phyloP scores from a whole-genome alignment of 2,888 invertebrate species.

The Drosophila gaucha region DNA sequence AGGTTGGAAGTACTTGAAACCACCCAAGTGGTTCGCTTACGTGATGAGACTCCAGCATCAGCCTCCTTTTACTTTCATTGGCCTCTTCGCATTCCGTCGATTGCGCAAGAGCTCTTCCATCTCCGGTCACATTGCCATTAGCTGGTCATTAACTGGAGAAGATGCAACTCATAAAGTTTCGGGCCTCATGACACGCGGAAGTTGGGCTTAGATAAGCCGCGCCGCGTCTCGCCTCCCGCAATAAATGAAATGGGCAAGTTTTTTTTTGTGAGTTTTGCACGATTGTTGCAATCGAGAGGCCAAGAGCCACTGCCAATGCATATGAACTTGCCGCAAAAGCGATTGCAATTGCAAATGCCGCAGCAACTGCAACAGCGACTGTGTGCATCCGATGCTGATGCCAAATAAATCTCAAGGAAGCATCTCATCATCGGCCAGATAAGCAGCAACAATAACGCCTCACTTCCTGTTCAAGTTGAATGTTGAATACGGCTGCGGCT shows the following conservation, averaged over 20 bases:
- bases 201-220: constrained; percentile 78
- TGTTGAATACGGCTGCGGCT: constrained; percentile 29
- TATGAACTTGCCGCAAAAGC: constrained; percentile 54
- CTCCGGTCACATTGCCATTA: constrained; percentile 37
- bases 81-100: constrained; percentile 24
- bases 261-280: constrained; percentile 31
- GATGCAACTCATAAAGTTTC: constrained; percentile 75
- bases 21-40: constrained; percentile 17
- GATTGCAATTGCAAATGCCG: constrained; percentile 8
- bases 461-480: constrained; percentile 76
- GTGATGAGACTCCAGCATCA: background rate
- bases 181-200: constrained; percentile 75
- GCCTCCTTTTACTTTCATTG: constrained; percentile 55
- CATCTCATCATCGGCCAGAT: constrained; percentile 67
- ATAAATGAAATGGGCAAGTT: constrained; percentile 35
- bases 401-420: constrained; percentile 83
- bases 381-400: constrained; percentile 63
- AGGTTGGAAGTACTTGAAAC: constrained; percentile 18
- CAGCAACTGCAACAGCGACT: constrained; percentile 23
- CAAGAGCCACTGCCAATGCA: constrained; percentile 69
- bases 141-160: constrained; percentile 46
- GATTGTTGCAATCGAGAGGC: constrained; percentile 46
- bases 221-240: constrained; percentile 6
- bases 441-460: constrained; percentile 74
- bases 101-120: constrained; percentile 44